Base-by-base conservation (phyloP, 2,888 invertebrate species). In the Itoplectis maculator region DNA sequence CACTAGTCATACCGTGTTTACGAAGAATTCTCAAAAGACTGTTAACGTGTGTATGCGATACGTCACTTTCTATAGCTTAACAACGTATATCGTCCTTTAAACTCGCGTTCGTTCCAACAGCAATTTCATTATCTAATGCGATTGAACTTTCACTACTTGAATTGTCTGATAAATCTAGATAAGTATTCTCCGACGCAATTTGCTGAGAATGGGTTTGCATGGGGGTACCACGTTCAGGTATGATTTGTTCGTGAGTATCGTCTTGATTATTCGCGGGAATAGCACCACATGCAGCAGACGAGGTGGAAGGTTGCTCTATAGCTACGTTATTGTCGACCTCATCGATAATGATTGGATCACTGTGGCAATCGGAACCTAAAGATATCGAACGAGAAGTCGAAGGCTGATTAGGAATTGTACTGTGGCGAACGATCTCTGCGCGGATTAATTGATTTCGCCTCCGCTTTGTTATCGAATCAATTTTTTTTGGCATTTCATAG, bases 21-120 rank as follows among this genome's bases (percentile, higher is more conserved):
- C 61, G 51, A 49, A 80, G 63, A 75, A 69, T 69, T 40, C 40
- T 68, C 61, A 80, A 75, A n/a, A 75, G 40, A 18, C 18, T 40
- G 49, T 8, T 69, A 5, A 69, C 56, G 29, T 20, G 3, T 20
- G 13, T 51, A 2, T 75, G 80, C 11, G 59, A 59, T 20, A 80
- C 18, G 54, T 51, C 20, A 68, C 29, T 76, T 76, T 68, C 35
- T 35, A 47, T 20, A 13, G 37, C 18, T 66, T 66, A 76, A 29
- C 11, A 45, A 29, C 66, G 47, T 47, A 76, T 68, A n/a, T 76
- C 66, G 40, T 66, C 42, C n/a, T 42, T 20, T 65, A 66, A 75
- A 54, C 20, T 75, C 75, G 66, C 23, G 54, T 54, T 45, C 13
- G 2, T 29, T 29, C 5, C 29, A 29, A 5, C 5, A 29, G 29